A percentile compares a stretch with the other conserved stretches of the same genome.
Evolutionary conservation across 2,797 vertebrate species (phyloP).

Genomic region (Spheniscus humboldti): DNA sequence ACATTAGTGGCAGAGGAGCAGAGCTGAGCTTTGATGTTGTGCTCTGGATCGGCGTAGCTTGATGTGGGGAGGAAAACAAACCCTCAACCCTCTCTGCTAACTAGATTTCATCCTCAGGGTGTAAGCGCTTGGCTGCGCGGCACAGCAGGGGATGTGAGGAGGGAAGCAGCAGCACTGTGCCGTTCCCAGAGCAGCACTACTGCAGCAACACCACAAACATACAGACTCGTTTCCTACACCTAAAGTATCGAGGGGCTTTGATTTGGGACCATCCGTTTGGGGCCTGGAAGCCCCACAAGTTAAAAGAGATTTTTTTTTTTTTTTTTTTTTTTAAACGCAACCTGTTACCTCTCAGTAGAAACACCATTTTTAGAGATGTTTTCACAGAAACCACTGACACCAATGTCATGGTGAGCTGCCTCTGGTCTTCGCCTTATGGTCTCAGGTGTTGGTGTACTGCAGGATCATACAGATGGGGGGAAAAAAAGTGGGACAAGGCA

Average conservation of each 20-base stretch:
- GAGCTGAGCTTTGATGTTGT: not conserved
- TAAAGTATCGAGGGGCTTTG: not conserved
- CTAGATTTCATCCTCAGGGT: not conserved
- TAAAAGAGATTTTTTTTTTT: not conserved
- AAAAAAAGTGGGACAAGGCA: not conserved
- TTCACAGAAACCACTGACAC: not conserved
- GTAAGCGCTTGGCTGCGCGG: fast-evolving
- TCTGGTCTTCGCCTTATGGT: not conserved
- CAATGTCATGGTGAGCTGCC: not conserved
- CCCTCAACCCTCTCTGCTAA: not conserved
- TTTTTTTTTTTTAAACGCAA: not conserved
- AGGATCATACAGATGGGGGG: not conserved
- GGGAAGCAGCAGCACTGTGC: not conserved
- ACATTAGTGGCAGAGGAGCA: not conserved
- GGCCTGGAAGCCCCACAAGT: not conserved
- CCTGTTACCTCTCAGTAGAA: not conserved
- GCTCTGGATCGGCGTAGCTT: not conserved
- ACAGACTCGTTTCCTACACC: not conserved
- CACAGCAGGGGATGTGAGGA: not conserved
- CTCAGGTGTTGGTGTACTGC: not conserved
- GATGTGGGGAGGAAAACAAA: not conserved
- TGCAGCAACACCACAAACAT: fast-evolving
- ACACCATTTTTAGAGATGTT: not conserved
- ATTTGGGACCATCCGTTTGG: not conserved
- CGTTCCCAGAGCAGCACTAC: not conserved